These are phyloP conservation scores for Parasteatoda lunata DNA, from an alignment of 2,888 invertebrate species.

Conservation along the genomic window DNA sequence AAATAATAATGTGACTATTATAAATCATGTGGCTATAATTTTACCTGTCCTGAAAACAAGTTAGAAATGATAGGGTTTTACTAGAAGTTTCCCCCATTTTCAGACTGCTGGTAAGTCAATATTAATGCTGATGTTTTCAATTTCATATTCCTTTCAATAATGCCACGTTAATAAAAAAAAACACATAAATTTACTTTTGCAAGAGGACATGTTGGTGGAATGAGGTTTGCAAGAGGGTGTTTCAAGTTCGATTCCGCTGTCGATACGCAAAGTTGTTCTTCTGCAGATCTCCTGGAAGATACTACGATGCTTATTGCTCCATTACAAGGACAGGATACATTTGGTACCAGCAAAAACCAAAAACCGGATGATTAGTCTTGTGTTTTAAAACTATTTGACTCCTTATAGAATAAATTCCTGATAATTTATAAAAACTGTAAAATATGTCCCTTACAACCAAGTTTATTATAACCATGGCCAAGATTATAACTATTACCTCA, in stretches of 20 bases:
- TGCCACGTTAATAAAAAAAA: neutral
- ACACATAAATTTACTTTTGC: conserved; percentile 72
- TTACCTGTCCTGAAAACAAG: no score
- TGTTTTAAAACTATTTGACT: neutral
- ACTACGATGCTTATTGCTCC: conserved; percentile 92
- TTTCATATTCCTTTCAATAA: no score
- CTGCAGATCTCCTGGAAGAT: conserved; percentile 89
- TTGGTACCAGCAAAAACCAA: conserved; percentile 83
- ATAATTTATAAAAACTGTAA: no score
- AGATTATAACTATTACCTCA: no score
- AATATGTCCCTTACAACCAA: no score
- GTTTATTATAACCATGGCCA: no score
- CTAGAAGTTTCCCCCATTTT: no score
- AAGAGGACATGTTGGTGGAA: conserved; percentile 94
- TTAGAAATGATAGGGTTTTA: no score
- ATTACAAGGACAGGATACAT: conserved; percentile 93
- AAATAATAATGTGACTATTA: no score
- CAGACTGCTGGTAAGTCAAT: no score
- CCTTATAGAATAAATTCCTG: neutral
- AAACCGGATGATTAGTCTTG: conserved; percentile 25
- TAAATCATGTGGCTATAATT: no score
- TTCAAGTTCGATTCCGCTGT: conserved; percentile 88
- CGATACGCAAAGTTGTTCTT: conserved; percentile 91
- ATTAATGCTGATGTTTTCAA: no score
- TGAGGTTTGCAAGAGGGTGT: conserved; percentile 93